Conservation (phyloP, 2,113 vertebrate species). For the Psittacula cyanocephala region DNA sequence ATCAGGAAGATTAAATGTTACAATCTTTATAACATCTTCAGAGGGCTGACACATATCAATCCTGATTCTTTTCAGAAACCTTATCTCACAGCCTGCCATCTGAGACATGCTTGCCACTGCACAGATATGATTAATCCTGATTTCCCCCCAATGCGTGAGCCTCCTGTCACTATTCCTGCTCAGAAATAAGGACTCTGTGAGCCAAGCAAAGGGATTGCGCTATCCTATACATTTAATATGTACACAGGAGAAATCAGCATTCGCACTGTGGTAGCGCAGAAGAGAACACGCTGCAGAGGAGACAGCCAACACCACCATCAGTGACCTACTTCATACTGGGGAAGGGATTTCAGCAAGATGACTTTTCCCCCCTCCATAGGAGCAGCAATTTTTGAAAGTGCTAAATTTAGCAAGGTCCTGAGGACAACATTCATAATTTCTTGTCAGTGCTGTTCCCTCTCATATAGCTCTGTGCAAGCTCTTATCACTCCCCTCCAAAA, state of each 20-base stretch:
- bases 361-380: background rate
- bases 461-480: background rate
- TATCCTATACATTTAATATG: accelerated
- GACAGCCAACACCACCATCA: background rate
- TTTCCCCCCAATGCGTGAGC: background rate
- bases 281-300: background rate
- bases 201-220: background rate
- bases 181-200: background rate
- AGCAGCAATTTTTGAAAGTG: background rate
- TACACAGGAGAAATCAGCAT: background rate
- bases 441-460: background rate
- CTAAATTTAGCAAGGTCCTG: constrained; percentile 8
- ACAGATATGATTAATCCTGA: background rate
- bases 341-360: background rate
- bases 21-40: background rate
- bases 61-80: background rate
- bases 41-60: background rate
- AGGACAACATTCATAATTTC: background rate
- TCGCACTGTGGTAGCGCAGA: background rate
- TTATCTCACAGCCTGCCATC: background rate
- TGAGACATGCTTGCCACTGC: background rate
- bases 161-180: background rate
- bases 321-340: constrained; percentile 7
- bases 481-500: background rate
- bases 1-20: background rate